These are phyloP conservation scores for Drosophila chauvacae DNA, from an alignment of 1,140 invertebrate genomes.

Conservation along the genomic window DNA sequence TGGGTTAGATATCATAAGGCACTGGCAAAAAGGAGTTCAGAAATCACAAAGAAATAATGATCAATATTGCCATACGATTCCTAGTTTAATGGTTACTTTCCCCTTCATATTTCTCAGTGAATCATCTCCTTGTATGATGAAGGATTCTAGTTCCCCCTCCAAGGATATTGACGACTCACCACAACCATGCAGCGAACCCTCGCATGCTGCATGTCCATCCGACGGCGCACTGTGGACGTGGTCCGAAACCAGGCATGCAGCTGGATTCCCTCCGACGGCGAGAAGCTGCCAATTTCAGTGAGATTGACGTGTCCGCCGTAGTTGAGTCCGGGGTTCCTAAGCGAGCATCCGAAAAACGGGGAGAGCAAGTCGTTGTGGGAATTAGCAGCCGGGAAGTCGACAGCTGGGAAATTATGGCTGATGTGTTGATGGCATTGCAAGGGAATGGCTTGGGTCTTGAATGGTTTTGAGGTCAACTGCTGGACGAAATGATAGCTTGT, in stretches of 20 bases:
- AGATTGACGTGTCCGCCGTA: constrained; percentile 85
- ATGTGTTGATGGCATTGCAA: constrained; percentile 25
- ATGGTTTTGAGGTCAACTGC: constrained; percentile 9
- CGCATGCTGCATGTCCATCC: constrained; percentile 85
- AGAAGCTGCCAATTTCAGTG: constrained; percentile 85
- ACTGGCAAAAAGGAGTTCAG: neutral
- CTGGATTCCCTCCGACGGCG: constrained; percentile 68
- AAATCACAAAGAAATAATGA: neutral
- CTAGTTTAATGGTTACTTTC: too few species aligned
- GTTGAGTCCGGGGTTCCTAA: constrained; percentile 85
- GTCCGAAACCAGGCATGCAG: constrained; percentile 79
- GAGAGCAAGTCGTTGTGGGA: constrained; percentile 33
- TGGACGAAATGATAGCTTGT: constrained; percentile 1
- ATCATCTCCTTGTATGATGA: neutral
- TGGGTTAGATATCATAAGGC: neutral
- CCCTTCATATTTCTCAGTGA: neutral
- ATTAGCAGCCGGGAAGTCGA: constrained; percentile 35
- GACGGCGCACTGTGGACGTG: constrained; percentile 84
- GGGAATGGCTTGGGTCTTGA: neutral
- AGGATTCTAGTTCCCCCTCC: neutral
- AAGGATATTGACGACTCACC: constrained; percentile 72
- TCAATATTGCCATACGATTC: neutral
- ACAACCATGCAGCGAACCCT: constrained; percentile 85
- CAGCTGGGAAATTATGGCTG: constrained; percentile 30
- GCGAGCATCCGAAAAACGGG: constrained; percentile 18